Base-by-base conservation (phyloP, 2,888 invertebrate species). In the Blastobasis lacticolella region DNA sequence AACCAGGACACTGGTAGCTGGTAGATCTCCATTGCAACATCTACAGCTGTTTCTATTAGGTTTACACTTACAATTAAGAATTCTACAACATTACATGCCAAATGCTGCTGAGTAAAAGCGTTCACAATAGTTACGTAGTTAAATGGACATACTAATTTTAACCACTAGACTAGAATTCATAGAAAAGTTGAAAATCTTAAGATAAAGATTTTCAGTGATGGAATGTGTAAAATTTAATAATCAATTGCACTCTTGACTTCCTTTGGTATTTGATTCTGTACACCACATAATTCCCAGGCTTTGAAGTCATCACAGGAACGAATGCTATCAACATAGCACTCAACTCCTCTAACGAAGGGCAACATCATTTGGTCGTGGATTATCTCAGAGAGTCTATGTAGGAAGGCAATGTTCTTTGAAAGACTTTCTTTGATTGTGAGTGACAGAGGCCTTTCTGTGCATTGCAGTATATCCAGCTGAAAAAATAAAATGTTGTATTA, bases 171-270 rank as follows among this genome's bases (percentile, higher is more conserved):
- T 23, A 23, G 23, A 23, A 23, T 23, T 23, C 23, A 23, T 23
- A 23, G 3, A 23, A 23, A 23, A 23, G 23, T 23, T 23, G 23
- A 23, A 23, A 23, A 23, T 23, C 23, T 23, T 2, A 23, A 23
- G 23, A 3, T 23, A 23, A 23, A 23, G 23, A 23, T 23, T 23
- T 23, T 23, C 23, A 23, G 23, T 23, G 56, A 54, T 63, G 78
- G 79, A 78, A 78, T 79, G 78, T 73, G 54, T 60, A 56, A 55
- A 52, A 60, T 48, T 80, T 72, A 88, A 73, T 86, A 88, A 59
- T 88, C 85, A 62, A 87, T 86, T 67, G 84, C 79, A 72, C 70
- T 81, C 60, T 81, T 83, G 55, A 88, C 88, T 57, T 84, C 84
- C 61, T 87, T 83, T 61, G 89, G 86, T 69, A 81, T 52, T 60